These are phyloP conservation scores for Xenopus petersii DNA, from an alignment of 2,797 vertebrate species.

Conservation along the genomic window DNA sequence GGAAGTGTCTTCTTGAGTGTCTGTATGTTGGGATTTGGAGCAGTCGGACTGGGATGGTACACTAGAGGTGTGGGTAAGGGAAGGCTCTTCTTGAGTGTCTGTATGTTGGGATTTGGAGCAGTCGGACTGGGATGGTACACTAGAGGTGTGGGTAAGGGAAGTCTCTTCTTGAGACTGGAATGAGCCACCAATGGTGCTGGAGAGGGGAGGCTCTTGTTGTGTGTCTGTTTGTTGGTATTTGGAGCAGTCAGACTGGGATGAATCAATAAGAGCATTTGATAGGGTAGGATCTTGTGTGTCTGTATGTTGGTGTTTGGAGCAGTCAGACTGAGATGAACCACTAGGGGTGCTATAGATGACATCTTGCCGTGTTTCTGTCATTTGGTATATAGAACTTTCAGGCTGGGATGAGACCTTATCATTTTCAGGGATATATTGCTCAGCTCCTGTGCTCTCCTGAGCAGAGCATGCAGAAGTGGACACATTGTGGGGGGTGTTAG, in stretches of 20 bases:
- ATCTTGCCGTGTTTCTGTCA: no score
- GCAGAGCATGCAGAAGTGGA: no score
- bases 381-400: no score
- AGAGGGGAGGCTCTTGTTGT: background rate
- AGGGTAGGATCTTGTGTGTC: no score
- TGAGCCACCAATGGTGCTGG: background rate
- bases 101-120: background rate
- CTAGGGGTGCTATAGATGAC: no score
- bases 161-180: background rate
- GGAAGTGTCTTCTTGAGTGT: conserved; percentile 7
- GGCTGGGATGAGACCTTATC: no score
- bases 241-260: background rate
- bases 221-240: background rate
- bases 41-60: background rate
- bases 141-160: background rate
- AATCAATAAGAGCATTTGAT: no score
- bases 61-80: background rate
- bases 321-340: no score
- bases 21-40: background rate
- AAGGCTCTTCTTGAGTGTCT: background rate
- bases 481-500: background rate
- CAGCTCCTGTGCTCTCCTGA: no score
- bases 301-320: no score
- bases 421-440: no score
- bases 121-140: background rate